phyloP scores from a whole-genome alignment of 2,888 invertebrate species.

The Oscheius sp. region DNA sequence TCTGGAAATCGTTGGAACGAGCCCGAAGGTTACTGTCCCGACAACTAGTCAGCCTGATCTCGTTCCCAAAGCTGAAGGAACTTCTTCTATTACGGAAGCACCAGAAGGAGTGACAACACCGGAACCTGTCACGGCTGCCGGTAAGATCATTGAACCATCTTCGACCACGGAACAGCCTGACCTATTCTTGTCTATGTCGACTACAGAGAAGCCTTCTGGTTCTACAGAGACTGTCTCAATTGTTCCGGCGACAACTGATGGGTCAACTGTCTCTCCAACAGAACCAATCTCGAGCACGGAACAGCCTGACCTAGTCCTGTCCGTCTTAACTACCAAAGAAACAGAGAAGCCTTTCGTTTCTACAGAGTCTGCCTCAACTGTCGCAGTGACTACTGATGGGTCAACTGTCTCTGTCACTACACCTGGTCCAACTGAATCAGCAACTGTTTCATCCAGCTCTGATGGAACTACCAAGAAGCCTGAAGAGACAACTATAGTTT shows the following conservation, averaged over 20 bases:
- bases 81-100: constrained; percentile 3
- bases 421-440: no score
- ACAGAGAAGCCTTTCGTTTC: not conserved
- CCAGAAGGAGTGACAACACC: constrained; percentile 10
- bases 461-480: no score
- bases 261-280: not conserved
- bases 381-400: constrained; percentile 13
- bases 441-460: no score
- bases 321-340: not conserved
- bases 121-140: constrained; percentile 10
- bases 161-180: constrained; percentile 11
- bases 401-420: not conserved
- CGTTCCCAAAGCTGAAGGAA: constrained; percentile 12
- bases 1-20: constrained; percentile 36
- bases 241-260: not conserved
- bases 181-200: not conserved
- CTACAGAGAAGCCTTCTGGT: constrained; percentile 6
- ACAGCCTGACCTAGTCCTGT: constrained; percentile 13
- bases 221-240: not conserved
- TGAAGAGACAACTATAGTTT: not conserved
- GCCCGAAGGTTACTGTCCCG: not conserved
- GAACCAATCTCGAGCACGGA: constrained; percentile 7
- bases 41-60: constrained; percentile 11
- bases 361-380: constrained; percentile 1
- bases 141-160: constrained; percentile 10